Base-by-base conservation (phyloP, 1,140 invertebrate species). In the Heliconius congener region DNA sequence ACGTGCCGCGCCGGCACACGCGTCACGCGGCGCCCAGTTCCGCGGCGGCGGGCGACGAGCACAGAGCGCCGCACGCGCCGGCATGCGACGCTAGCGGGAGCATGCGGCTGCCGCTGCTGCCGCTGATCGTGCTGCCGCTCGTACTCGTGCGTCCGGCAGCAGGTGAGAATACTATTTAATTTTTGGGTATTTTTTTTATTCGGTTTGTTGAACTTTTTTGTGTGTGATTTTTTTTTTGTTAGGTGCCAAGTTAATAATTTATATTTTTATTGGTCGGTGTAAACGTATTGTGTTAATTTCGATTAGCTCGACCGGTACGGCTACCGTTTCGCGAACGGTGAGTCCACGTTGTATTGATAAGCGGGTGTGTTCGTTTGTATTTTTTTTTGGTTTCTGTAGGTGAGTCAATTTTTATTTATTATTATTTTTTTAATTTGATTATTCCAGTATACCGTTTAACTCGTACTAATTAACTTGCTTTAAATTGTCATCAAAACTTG, bases 41-140 rank as follows among this genome's bases (percentile, higher is more conserved):
- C 86, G 86, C 84, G 87, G 79, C 86, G 85, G 84, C 88, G 79
- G 85, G 80, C 88, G 86, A 81, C 39, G 85, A 85, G 88, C 87
- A 84, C 84, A 86, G 80, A 87, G 87, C 83, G 87, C 86, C 91
- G 88, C 91, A 88, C 90, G 90, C 90, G 90, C 91, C 90, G 88
- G 83, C 88, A 92, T 92, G 91, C 89, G 82, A 86, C 86, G 86
- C 82, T 88, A 91, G 86, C 83, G 81, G 84, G 85, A 89, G 88
- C 90, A 93, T 94, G 91, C 91, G 88, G 87, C 86, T 92, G 88
- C 90, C 90, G 74, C 83, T 92, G 87, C 89, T 94, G 88, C 91
- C 90, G 89, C 89, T 93, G 84, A 86, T 92, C 83, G 87, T 92
- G 87, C 90, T 93, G 90, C 88, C 90, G 87, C 90, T 94, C 86